Evolutionary conservation across 2,113 vertebrate genomes (phyloP).

Genomic region (Oryctolagus cuniculus): DNA sequence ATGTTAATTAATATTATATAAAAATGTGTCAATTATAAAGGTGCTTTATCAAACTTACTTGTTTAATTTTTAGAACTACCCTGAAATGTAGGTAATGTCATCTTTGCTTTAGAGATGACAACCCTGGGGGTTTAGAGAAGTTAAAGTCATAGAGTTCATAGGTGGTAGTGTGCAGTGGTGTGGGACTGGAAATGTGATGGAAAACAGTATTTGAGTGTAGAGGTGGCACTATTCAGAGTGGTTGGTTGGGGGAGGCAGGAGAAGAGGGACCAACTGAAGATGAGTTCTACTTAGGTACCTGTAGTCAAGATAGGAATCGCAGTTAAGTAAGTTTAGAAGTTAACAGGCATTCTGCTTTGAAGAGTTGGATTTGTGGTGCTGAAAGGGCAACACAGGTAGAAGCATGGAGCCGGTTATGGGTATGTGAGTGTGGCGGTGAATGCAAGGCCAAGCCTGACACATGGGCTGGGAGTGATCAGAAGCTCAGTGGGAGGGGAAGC

Average conservation of each 20-base stretch:
- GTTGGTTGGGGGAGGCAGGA: background rate
- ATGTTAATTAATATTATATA: background rate
- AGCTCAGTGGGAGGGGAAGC: background rate
- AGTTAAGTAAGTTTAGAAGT: background rate
- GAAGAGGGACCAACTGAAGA: background rate
- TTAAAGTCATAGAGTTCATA: background rate
- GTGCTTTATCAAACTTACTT: background rate
- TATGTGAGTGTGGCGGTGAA: background rate
- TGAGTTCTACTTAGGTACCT: background rate
- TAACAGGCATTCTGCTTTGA: background rate
- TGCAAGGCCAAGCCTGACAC: background rate
- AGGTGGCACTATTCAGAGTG: background rate
- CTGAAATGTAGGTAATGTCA: background rate
- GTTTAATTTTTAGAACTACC: background rate
- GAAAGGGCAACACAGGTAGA: background rate
- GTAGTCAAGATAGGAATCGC: background rate
- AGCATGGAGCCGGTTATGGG: background rate
- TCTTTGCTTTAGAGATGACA: constrained; percentile 2
- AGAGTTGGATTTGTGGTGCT: background rate
- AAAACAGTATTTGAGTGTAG: background rate
- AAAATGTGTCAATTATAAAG: background rate
- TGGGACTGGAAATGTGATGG: background rate
- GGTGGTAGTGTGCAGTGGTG: background rate
- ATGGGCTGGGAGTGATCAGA: background rate
- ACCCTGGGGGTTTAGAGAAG: background rate